These are phyloP conservation scores for Stegastes partitus DNA, from an alignment of 2,113 vertebrate species.

Conservation along the genomic window DNA sequence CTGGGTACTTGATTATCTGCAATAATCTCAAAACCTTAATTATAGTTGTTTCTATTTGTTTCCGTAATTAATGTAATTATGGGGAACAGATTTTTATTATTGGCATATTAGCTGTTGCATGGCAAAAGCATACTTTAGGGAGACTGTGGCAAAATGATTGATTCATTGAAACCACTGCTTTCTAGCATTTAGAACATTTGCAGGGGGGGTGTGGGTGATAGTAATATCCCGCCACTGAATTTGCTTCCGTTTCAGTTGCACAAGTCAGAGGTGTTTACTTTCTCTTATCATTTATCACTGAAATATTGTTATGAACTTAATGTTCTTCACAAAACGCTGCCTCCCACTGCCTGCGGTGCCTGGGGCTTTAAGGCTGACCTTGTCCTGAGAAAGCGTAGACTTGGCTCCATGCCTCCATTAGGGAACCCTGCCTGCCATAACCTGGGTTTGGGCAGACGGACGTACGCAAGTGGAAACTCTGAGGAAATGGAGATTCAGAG, in stretches of 20 bases:
- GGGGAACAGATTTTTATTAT: constrained; percentile 58
- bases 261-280: constrained; percentile 15
- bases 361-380: constrained; percentile 81
- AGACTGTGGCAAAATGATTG: background rate
- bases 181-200: constrained; percentile 14
- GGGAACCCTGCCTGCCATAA: constrained; percentile 84
- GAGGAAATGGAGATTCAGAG: constrained; percentile 93
- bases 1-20: constrained; percentile 55
- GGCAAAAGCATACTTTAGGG: constrained; percentile 26
- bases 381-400: constrained; percentile 86
- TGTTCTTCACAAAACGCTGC: constrained; percentile 44
- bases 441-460: constrained; percentile 88
- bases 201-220: background rate
- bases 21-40: constrained; percentile 58
- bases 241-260: constrained; percentile 5
- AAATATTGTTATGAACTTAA: constrained; percentile 49
- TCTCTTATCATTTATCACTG: constrained; percentile 32
- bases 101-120: constrained; percentile 22
- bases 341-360: constrained; percentile 53
- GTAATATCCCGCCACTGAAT: background rate
- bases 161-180: constrained; percentile 10
- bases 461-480: constrained; percentile 95
- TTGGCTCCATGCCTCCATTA: constrained; percentile 86
- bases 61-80: constrained; percentile 59
- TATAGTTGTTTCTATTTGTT: constrained; percentile 59